Percentiles rank a stretch among this genome's conserved stretches.
These are phyloP conservation scores for Lophius americanus DNA, from an alignment of 2,797 vertebrate species.

Conservation along the genomic window DNA sequence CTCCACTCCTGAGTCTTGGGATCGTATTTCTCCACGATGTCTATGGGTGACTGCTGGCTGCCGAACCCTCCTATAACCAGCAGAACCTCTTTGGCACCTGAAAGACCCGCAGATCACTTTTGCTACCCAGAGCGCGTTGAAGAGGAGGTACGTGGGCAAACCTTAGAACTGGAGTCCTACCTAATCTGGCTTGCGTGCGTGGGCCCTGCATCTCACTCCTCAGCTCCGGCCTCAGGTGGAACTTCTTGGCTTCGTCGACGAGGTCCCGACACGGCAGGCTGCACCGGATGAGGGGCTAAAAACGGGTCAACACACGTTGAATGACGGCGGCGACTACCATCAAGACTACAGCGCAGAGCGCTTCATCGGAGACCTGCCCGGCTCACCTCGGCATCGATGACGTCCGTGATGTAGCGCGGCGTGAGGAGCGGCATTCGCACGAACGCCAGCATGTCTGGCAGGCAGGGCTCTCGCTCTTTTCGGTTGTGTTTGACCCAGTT, in stretches of 20 bases:
- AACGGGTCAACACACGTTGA: constrained; percentile 57
- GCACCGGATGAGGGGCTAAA: constrained; percentile 93
- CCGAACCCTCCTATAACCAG: constrained; percentile 97
- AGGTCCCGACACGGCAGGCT: constrained; percentile 97
- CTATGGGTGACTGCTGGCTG: constrained; percentile 97
- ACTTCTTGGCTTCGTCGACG: constrained; percentile 99
- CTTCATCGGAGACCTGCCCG: constrained; percentile 13
- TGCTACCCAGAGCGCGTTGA: constrained; percentile 16
- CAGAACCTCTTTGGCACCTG: constrained; percentile 97
- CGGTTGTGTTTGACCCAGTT: constrained; percentile 98
- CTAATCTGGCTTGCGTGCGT: constrained; percentile 94
- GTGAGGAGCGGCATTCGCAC: constrained; percentile 97
- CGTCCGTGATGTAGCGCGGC: constrained; percentile 96
- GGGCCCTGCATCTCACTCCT: constrained; percentile 98
- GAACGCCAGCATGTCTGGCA: constrained; percentile 93
- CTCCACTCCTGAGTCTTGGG: constrained; percentile 98
- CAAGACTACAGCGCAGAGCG: constrained; percentile 33
- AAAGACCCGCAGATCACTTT: constrained; percentile 28
- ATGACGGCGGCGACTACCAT: constrained; percentile 21
- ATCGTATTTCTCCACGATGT: constrained; percentile 97
- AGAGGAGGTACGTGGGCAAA: background rate
- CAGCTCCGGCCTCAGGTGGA: constrained; percentile 95
- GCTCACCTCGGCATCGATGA: constrained; percentile 95
- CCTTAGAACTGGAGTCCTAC: constrained; percentile 36
- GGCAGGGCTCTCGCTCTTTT: constrained; percentile 89